Percentiles rank a stretch among this genome's conserved stretches.
Conservation (phyloP, 1,140 invertebrate genomes). For the Cyrtorhinus lividipennis region DNA sequence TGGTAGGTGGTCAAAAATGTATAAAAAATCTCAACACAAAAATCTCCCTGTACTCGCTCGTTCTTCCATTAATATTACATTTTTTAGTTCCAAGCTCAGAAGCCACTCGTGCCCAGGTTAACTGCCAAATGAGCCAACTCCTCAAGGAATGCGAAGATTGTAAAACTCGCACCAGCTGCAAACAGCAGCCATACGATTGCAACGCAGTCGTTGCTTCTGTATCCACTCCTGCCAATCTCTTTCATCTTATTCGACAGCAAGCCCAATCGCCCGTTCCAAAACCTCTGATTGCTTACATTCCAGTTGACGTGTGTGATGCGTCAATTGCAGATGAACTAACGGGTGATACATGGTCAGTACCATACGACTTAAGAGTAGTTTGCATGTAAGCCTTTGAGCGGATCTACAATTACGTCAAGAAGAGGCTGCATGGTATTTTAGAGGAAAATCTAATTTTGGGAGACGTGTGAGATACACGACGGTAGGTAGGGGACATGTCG, state of each 20-base stretch:
- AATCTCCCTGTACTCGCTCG: no score
- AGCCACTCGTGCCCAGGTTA: not conserved
- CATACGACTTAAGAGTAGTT: no score
- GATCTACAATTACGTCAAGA: no score
- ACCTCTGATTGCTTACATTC: constrained; percentile 61
- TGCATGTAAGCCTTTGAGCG: no score
- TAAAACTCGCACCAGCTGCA: not conserved
- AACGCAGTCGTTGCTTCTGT: constrained; percentile 55
- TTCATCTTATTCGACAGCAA: constrained; percentile 86
- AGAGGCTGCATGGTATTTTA: no score
- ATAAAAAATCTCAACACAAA: no score
- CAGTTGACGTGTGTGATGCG: not conserved
- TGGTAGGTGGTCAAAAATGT: not conserved
- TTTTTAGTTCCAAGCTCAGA: no score
- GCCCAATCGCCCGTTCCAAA: constrained; percentile 79
- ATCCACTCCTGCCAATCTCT: constrained; percentile 93
- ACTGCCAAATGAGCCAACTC: constrained; percentile 1
- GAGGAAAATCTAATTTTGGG: no score
- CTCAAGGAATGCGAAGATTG: constrained; percentile 59
- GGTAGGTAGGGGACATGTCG: no score
- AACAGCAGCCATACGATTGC: not conserved
- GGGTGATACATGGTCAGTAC: not conserved
- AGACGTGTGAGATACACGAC: no score
- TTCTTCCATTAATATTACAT: no score
- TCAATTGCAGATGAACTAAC: not conserved